Evolutionary conservation across 2,888 invertebrate genomes (phyloP), one percentile per base, ranked within the genome.

Genomic region (Eupeodes luniger): DNA sequence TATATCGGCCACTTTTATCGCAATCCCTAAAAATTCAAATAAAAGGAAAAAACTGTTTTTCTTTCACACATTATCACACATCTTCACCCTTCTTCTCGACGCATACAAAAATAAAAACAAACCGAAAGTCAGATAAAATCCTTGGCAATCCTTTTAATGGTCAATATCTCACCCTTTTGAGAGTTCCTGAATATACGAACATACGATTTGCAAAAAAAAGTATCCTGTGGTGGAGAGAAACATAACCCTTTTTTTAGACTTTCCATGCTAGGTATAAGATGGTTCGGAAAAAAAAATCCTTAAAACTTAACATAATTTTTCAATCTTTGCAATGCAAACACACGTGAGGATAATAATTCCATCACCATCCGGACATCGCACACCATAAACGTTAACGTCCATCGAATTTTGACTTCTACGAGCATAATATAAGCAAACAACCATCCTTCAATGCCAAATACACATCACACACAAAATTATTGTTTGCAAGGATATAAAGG

Each of bases 291-390:
- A 64, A 16, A 62, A 9, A 40, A 75, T 59, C 19, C 19, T 40
- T 40, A 40, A 66, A 92, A 92, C 92, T 93, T 93, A 93, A 92
- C 92, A 93, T 93, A 93, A 93, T 93, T 93, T 93, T 93, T 92
- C 93, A 93, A 93, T 93, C 93, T 92, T 92, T 91, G 90, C 91
- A 91, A 90, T 70, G 89, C 81, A 89, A 83, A 89, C 86, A 89
- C 89, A 89, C 89, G 66, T 89, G 27, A 55, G 55, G 66, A 61
- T 59, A 47, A 75, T 79, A 77, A 62, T 67, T 72, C 49, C 16
- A 66, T 51, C 61, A 62, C 70, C 36, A 57, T 55, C 67, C 57
- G 83, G 67, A 83, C 57, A 67, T 53, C 16, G 10, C 5, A 59
- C 34, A 40, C 40, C 5, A 5, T 7, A 40, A 40, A 40, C 5